phyloP scores from a whole-genome alignment of 1,140 invertebrate genomes.

The Megalopta genalis region DNA sequence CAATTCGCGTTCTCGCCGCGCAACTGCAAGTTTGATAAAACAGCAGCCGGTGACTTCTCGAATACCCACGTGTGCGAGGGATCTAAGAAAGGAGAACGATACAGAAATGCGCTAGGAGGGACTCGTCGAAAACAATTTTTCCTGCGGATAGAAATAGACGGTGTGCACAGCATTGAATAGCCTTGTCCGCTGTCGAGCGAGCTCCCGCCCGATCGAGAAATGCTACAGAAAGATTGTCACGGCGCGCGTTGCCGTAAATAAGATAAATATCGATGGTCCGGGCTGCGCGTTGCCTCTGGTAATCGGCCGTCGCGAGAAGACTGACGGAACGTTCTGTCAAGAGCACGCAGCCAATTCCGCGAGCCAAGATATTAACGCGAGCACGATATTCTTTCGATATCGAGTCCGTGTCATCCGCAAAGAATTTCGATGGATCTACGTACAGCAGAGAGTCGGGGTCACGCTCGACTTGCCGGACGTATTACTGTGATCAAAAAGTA shows the following conservation, averaged over 20 bases:
- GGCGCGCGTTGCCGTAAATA: neutral
- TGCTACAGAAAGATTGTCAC: neutral
- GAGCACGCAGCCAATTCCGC: neutral
- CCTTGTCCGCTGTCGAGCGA: too few species aligned
- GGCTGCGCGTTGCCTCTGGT: neutral
- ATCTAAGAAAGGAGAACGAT: neutral
- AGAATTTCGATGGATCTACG: neutral
- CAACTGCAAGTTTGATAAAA: too few species aligned
- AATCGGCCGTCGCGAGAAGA: neutral
- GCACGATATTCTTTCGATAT: neutral
- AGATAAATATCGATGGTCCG: neutral
- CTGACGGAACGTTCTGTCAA: neutral
- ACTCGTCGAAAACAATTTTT: neutral
- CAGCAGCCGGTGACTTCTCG: too few species aligned
- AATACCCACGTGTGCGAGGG: too few species aligned
- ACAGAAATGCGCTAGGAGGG: too few species aligned
- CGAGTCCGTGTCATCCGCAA: neutral
- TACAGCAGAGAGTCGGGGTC: too few species aligned
- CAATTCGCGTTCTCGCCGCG: too few species aligned
- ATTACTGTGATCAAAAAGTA: too few species aligned
- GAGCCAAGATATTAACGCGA: conserved; percentile 2
- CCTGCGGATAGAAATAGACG: neutral
- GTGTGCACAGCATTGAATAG: too few species aligned
- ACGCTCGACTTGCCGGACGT: too few species aligned
- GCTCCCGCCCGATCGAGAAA: neutral